Base-by-base conservation (phyloP, 2,113 vertebrate species). In the Megaptera novaeangliae region DNA sequence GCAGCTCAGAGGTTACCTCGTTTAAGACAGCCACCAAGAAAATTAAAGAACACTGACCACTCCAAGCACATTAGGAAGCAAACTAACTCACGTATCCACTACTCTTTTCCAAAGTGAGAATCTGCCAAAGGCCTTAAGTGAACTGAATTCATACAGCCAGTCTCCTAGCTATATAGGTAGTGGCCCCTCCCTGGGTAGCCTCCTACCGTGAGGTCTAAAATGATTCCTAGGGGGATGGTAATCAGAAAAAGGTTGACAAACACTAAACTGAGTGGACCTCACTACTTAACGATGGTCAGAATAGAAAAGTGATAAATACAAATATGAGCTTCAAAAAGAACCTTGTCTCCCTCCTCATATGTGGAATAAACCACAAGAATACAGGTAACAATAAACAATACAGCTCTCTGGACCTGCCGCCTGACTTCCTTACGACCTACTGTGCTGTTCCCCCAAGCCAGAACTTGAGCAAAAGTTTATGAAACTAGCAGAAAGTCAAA, bases 211-310 rank as follows among this genome's bases (percentile, higher is more conserved):
- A 27, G 34, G 4, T 71, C 92, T 80, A 27, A 41, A 25, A 25
- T 4, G 9, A 21, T 18, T 55, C 29, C 9, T 4, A 20, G 27
- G 23, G 46, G n/a, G 46, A 18, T 4, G 39, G 8, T 5, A 11
- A 46, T 9, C 31, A 57, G 88, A 57, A 82, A 36, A 18, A 55
- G 52, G 2, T 12, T 9, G 46, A 66, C 59, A 46, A 57, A 63
- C 46, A 72, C 71, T 29, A 2, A 68, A 61, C 34, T 68, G 11
- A 61, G 34, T 27, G 44, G 34, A 29, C 34, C 46, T 52, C 23
- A 44, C 13, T 31, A n/a, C 7, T 4, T 20, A n/a, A 31, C 0
- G 29, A 23, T 0, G 8, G 80, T 78, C n/a, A 31, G 10, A 27
- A 46, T 1, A 55, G 63, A 44, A 81, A 75, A 78, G 55, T 20